phyloP scores from a whole-genome alignment of 1,140 invertebrate species.

The Glossosoma conforme region DNA sequence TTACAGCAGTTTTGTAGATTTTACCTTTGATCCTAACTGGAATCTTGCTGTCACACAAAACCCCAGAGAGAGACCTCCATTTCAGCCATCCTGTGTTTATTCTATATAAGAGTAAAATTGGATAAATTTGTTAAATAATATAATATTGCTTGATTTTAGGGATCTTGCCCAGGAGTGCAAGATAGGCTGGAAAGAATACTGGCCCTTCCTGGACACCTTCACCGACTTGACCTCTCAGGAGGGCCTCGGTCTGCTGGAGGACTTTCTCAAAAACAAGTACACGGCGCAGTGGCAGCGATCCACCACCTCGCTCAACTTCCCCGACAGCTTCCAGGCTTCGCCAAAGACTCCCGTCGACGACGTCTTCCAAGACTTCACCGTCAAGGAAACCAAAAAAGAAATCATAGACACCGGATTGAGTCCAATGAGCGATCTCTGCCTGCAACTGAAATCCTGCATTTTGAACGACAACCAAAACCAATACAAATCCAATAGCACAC shows the following conservation, averaged over 20 bases:
- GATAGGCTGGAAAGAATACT: conserved; percentile 85
- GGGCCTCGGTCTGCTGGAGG: conserved; percentile 69
- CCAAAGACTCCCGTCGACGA: conserved; percentile 17
- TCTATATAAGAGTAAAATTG: too few species aligned
- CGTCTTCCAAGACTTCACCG: background rate
- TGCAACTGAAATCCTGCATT: conserved; percentile 49
- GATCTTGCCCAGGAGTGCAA: conserved; percentile 69
- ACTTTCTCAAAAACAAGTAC: conserved; percentile 58
- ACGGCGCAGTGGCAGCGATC: conserved; percentile 31
- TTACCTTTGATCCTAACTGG: too few species aligned
- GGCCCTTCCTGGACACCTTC: conserved; percentile 80
- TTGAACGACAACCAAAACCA: conserved; percentile 40
- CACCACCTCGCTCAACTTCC: conserved; percentile 40
- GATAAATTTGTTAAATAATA: too few species aligned
- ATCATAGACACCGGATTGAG: conserved; percentile 38
- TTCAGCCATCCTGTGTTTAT: too few species aligned
- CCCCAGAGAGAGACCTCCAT: too few species aligned
- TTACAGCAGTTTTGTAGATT: too few species aligned
- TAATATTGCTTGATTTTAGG: conserved; percentile 51
- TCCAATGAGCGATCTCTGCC: conserved; percentile 54
- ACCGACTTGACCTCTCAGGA: conserved; percentile 66
- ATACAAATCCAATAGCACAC: conserved; percentile 18
- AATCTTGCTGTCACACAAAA: too few species aligned
- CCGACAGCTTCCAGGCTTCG: conserved; percentile 35
- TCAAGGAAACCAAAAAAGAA: conserved; percentile 16